These are phyloP conservation scores for Actinopyga echinites DNA, from an alignment of 53 echinoderm and acorn worm genomes.

Conservation along the genomic window DNA sequence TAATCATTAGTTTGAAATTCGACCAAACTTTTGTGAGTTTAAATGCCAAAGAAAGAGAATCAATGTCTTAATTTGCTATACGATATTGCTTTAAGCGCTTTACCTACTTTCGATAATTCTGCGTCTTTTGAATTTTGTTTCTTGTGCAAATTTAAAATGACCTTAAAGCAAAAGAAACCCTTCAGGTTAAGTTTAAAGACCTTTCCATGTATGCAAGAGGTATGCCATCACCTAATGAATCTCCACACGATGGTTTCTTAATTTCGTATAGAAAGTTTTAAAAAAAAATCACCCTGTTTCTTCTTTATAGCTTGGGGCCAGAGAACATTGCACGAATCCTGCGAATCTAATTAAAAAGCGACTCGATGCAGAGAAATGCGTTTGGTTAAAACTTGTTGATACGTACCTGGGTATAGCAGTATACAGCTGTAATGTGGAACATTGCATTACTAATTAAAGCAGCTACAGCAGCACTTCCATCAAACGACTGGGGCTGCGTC, in stretches of 20 bases:
- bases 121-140: no score
- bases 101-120: no score
- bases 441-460: no score
- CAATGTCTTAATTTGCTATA: no score
- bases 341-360: background rate
- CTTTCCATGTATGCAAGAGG: background rate
- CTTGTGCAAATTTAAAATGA: background rate
- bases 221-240: background rate
- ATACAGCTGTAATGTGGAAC: no score
- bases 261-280: background rate
- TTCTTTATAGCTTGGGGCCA: background rate
- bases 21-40: no score
- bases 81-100: no score
- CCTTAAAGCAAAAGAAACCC: background rate
- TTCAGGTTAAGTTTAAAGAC: background rate
- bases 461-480: no score
- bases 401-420: background rate
- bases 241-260: background rate
- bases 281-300: background rate
- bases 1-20: no score
- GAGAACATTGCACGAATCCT: slow-evolving; percentile 1
- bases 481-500: no score
- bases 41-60: no score
- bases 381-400: background rate
- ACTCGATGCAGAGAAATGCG: no score